A percentile compares a stretch with the other conserved stretches of the same genome.
Evolutionary conservation across 2,797 vertebrate species (phyloP).

Genomic region (Chelon auratus): DNA sequence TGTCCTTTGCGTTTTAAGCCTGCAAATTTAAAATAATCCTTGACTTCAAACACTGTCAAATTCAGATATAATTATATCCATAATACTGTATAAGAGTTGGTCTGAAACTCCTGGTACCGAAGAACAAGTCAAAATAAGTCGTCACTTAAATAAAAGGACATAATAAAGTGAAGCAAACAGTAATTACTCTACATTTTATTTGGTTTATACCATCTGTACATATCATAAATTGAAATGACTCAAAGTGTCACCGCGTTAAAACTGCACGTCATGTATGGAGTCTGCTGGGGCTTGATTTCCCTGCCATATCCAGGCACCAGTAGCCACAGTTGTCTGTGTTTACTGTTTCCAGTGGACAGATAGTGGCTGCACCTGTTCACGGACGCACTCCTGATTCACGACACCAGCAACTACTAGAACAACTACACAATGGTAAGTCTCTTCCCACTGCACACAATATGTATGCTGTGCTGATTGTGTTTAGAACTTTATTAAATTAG

Average conservation of each 20-base stretch:
- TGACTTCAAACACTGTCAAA: too few relatives aligned
- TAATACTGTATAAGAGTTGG: not conserved
- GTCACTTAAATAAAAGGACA: too few relatives aligned
- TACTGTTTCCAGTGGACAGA: slow-evolving; percentile 60
- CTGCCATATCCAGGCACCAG: slow-evolving; percentile 6
- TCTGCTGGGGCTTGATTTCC: not conserved
- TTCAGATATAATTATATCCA: too few relatives aligned
- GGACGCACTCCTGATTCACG: not conserved
- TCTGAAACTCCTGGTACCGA: not conserved
- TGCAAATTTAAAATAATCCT: too few relatives aligned
- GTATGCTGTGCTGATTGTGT: not conserved
- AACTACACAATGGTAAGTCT: slow-evolving; percentile 71
- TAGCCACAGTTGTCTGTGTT: slow-evolving; percentile 51
- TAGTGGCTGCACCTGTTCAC: slow-evolving; percentile 35
- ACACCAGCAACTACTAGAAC: slow-evolving; percentile 12
- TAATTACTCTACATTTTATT: not conserved
- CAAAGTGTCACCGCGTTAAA: not conserved
- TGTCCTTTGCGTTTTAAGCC: too few relatives aligned
- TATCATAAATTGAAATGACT: slow-evolving; percentile 29
- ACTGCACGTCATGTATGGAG: not conserved
- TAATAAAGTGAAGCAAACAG: not conserved
- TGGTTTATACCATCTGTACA: not conserved
- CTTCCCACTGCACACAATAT: not conserved
- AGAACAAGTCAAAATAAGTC: too few relatives aligned
- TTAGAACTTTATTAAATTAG: not conserved